Evolutionary conservation across 2,797 vertebrate genomes (phyloP).

Genomic region (Sebastes ruberrimus): DNA sequence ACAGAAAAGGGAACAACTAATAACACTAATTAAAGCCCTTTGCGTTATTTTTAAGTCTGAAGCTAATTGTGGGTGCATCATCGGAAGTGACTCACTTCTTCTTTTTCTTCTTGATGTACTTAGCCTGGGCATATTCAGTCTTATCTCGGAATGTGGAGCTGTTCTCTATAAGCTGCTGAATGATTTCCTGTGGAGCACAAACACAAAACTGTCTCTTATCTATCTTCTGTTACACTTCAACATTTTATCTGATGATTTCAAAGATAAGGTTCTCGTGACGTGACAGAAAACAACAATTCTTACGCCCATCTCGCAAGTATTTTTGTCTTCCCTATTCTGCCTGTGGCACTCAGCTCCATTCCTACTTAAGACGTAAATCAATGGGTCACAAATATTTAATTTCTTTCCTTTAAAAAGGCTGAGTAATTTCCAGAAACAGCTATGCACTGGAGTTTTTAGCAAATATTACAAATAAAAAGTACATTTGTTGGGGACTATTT

Average conservation of each 20-base stretch:
- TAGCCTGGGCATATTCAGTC: conserved; percentile 96
- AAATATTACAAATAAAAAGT: not conserved
- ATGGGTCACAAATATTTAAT: not conserved
- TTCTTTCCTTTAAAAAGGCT: not conserved
- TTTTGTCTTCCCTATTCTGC: not conserved
- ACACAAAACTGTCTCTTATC: conserved; percentile 22
- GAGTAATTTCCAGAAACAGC: not conserved
- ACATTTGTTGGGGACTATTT: not conserved
- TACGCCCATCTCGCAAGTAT: not conserved
- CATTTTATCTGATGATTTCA: not conserved
- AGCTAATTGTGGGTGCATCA: not conserved
- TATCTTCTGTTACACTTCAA: not conserved
- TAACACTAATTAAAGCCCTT: not conserved
- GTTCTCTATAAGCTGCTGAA: conserved; percentile 96
- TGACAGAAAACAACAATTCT: not conserved
- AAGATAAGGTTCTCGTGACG: not conserved
- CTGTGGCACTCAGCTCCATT: not conserved
- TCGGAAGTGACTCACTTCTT: conserved; percentile 90
- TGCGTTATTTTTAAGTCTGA: not conserved
- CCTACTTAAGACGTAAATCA: not conserved
- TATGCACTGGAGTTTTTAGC: not conserved
- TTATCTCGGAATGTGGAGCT: conserved; percentile 96
- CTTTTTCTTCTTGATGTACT: conserved; percentile 99
- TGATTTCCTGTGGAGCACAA: conserved; percentile 88
- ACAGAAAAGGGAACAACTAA: not conserved